These are phyloP conservation scores for Lutraria rhynchaena DNA, from an alignment of 1,140 invertebrate genomes.

Conservation along the genomic window DNA sequence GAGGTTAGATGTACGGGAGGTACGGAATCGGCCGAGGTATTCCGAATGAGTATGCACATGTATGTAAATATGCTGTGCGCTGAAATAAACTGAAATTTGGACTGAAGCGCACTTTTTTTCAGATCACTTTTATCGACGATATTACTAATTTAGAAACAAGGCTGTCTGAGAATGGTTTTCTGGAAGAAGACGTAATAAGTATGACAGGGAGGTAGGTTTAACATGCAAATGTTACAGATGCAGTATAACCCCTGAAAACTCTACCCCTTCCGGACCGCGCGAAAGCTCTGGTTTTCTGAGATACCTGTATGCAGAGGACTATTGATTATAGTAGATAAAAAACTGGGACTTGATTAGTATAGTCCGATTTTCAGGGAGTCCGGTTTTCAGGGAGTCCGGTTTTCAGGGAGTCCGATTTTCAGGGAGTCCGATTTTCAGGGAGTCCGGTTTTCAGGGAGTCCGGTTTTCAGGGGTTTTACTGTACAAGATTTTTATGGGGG, in stretches of 20 bases:
- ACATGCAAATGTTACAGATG: not conserved
- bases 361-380: not conserved
- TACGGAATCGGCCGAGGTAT: too few species aligned
- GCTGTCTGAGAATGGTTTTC: slow-evolving; percentile 30
- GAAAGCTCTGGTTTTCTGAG: not conserved
- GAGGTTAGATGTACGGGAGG: too few species aligned
- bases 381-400: not conserved
- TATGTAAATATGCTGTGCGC: too few species aligned
- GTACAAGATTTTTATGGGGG: too few species aligned
- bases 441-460: too few species aligned
- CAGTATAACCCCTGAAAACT: not conserved
- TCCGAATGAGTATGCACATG: too few species aligned
- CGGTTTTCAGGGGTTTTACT: too few species aligned
- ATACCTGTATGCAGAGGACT: too few species aligned
- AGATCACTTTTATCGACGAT: slow-evolving; percentile 62
- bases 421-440: too few species aligned
- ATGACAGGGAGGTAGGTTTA: slow-evolving; percentile 46
- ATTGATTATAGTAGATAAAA: not conserved
- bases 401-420: too few species aligned
- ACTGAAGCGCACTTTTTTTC: too few species aligned
- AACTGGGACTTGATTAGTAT: not conserved
- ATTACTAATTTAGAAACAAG: slow-evolving; percentile 11
- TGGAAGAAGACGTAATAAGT: slow-evolving; percentile 26
- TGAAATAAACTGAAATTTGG: too few species aligned
- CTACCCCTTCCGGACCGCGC: not conserved